phyloP scores from a whole-genome alignment of 2,797 vertebrate species.

The Phylloscopus collybita region DNA sequence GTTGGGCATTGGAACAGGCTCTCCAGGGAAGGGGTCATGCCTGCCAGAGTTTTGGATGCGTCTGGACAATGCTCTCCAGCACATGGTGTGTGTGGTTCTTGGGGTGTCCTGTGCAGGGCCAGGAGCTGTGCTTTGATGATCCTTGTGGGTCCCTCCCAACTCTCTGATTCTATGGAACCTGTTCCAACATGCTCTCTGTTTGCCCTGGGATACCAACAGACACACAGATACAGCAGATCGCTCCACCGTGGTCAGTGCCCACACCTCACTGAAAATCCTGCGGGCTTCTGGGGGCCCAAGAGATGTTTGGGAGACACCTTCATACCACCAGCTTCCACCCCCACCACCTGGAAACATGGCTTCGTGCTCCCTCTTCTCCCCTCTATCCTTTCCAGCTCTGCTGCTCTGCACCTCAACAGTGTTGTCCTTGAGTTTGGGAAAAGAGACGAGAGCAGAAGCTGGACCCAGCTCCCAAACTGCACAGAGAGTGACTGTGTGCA shows the following conservation, averaged over 20 bases:
- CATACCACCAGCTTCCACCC: not conserved
- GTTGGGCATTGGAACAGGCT: not conserved
- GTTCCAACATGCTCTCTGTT: not conserved
- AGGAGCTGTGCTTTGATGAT: not conserved
- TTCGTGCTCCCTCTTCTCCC: not conserved
- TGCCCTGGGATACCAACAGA: not conserved
- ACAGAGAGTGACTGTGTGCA: fast-evolving
- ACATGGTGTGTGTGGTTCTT: not conserved
- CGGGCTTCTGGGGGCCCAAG: not conserved
- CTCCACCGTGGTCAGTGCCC: fast-evolving
- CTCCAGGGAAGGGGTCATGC: not conserved
- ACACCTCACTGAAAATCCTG: not conserved
- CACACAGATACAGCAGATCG: not conserved
- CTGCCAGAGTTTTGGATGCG: not conserved
- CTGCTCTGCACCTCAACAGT: not conserved
- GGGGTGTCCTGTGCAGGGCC: not conserved
- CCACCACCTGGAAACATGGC: not conserved
- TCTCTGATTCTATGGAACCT: not conserved
- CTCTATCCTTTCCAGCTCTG: not conserved
- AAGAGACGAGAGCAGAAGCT: not conserved
- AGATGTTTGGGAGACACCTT: not conserved
- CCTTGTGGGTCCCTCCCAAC: not conserved
- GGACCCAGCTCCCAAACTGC: not conserved
- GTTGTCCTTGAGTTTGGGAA: not conserved
- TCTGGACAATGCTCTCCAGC: not conserved